Evolutionary conservation across 1,140 invertebrate genomes (phyloP).

Genomic region (Drosophila lowei): DNA sequence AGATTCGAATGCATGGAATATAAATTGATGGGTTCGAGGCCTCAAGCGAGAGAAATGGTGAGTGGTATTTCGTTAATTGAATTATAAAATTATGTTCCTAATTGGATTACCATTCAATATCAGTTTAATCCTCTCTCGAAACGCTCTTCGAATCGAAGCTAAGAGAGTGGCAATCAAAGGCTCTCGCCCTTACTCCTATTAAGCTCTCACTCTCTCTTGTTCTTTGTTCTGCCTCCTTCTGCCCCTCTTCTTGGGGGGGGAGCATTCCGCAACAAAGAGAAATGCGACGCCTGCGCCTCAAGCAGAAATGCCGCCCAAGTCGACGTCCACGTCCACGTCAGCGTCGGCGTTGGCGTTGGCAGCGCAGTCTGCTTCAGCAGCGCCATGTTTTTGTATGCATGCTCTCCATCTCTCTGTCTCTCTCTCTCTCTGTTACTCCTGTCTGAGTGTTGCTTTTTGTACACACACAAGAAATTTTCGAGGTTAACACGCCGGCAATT

Average conservation of each 20-base stretch:
- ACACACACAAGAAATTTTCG: conserved; percentile 53
- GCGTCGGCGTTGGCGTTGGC: conserved; percentile 13
- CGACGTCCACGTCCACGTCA: conserved; percentile 4
- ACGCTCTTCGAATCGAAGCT: conserved; percentile 3
- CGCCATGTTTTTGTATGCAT: conserved; percentile 24
- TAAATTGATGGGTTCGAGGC: too few species aligned
- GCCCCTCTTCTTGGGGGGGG: too few species aligned
- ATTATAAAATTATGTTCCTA: conserved; percentile 56
- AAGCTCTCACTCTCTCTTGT: background rate
- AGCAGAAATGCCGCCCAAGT: conserved; percentile 31
- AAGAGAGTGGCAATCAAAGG: conserved; percentile 20
- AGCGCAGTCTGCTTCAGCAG: conserved; percentile 7
- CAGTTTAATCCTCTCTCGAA: conserved; percentile 17
- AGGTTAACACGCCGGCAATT: conserved; percentile 73
- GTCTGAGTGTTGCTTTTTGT: conserved; percentile 17
- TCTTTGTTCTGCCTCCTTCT: background rate
- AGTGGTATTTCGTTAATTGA: conserved; percentile 35
- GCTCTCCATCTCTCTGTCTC: background rate
- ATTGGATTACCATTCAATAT: conserved; percentile 57
- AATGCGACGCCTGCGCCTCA: conserved; percentile 37
- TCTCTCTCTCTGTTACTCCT: background rate
- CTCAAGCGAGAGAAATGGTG: too few species aligned
- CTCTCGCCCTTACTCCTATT: conserved; percentile 3
- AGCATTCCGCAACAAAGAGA: background rate
- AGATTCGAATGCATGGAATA: too few species aligned